Conservation (phyloP, 2,797 vertebrate species). For the Phalanger gymnotis region DNA sequence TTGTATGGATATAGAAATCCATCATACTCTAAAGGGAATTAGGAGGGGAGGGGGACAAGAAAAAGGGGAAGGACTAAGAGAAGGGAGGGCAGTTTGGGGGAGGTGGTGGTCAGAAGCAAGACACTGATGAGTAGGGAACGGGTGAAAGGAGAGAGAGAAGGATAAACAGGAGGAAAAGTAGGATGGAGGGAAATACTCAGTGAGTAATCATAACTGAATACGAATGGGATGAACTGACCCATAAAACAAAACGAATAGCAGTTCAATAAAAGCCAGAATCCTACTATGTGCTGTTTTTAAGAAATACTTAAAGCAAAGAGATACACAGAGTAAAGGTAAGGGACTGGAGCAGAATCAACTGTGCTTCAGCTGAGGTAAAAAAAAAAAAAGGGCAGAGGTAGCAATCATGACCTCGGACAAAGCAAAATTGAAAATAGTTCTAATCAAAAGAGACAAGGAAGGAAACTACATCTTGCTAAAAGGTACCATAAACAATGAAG, state of each 20-base stretch:
- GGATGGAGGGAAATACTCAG: neutral
- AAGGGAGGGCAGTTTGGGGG: neutral
- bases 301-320: neutral
- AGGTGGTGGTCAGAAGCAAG: neutral
- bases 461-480: neutral
- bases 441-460: neutral
- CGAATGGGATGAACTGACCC: neutral
- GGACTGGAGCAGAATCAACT: neutral
- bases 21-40: no score
- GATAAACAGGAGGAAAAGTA: neutral
- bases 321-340: neutral
- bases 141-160: neutral
- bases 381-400: neutral
- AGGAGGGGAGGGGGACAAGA: neutral
- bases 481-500: neutral
- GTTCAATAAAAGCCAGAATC: neutral
- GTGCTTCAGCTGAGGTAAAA: neutral
- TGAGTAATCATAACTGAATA: neutral
- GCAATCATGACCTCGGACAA: no score
- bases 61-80: neutral
- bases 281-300: neutral
- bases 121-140: neutral
- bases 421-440: no score
- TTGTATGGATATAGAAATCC: no score
- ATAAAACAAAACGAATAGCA: neutral